phyloP scores from a whole-genome alignment of 1,140 invertebrate genomes.

The Leguminivora glycinivorella region DNA sequence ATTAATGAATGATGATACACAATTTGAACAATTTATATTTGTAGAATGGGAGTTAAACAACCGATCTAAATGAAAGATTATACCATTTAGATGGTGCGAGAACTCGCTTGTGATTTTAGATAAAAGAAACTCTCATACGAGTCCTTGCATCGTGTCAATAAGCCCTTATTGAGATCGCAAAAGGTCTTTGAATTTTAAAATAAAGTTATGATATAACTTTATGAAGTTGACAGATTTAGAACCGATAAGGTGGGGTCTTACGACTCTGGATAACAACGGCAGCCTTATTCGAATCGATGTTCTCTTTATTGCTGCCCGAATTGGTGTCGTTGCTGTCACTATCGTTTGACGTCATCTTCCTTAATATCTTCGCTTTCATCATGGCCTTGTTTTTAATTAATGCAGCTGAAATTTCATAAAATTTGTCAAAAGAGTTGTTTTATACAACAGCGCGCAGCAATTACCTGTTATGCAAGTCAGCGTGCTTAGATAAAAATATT shows the following conservation, averaged over 20 bases:
- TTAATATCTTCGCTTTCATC: conserved; percentile 67
- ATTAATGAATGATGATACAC: no score
- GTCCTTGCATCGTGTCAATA: no score
- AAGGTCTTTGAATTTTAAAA: not conserved
- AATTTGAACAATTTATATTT: no score
- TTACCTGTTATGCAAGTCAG: not conserved
- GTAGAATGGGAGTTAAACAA: no score
- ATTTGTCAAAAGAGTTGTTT: not conserved
- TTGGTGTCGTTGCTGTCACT: conserved; percentile 62
- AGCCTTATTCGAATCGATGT: conserved; percentile 79
- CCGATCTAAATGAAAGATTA: no score
- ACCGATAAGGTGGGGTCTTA: conserved; percentile 65
- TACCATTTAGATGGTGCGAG: no score
- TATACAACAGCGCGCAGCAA: not conserved
- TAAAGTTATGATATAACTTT: no score
- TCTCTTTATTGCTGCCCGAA: conserved; percentile 73
- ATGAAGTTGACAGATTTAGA: conserved; percentile 2
- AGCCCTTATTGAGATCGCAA: no score
- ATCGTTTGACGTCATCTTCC: conserved; percentile 66
- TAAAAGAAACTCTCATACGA: no score
- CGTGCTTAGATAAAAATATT: not conserved
- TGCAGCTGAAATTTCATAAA: conserved; percentile 45
- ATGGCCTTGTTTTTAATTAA: conserved; percentile 69
- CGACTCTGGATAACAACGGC: conserved; percentile 84
- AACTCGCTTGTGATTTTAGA: no score